Base-by-base conservation (phyloP, 2,888 invertebrate genomes). In the Epinotia nisella region DNA sequence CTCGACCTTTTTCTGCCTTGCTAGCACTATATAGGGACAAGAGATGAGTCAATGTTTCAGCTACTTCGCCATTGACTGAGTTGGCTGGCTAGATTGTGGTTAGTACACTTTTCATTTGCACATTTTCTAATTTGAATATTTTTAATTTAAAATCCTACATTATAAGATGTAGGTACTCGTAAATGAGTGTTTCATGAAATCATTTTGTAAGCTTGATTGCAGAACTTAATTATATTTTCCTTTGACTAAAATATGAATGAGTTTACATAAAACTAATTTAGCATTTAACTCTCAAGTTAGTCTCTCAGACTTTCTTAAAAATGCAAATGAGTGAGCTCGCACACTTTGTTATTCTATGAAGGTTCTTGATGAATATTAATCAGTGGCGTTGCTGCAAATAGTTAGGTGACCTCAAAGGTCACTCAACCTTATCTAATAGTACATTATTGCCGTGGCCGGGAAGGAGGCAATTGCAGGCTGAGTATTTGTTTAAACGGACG, bases 301-400 rank as follows among this genome's bases (percentile, higher is more conserved):
- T 59, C 19, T 35, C 29, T 49, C 21, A 3, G 35, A 58, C 19
- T 58, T 51, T 58, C 21, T 45, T 51, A 51, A 59, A 65, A 58
- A 70, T 70, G 58, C 64, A 64, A 58, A 64, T 45, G 56, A 64
- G 17, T 35, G 56, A 62, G 56, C 62, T 58, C 70, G 56, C 35
- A 64, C 19, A 51, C 45, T 70, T 64, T 21, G 64, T 56, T 58
- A 70, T n/a, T 19, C n/a, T 58, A 65, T 58, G 64, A 71, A 65
- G 58, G 58, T 10, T 58, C 58, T 21, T 21, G 10, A 45, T 58
- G 35, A 59, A 71, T 65, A 71, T 71, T 71, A 24, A 71, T 58
- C 5, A 51, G 58, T 19, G 11, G 24, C n/a, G 21, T 62, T 49
- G 17, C 39, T 51, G 58, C 21, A 21, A 29, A 24, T 35, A 17